These are phyloP conservation scores for Lordiphosa collinella DNA, from an alignment of 1,140 invertebrate genomes.

Conservation along the genomic window DNA sequence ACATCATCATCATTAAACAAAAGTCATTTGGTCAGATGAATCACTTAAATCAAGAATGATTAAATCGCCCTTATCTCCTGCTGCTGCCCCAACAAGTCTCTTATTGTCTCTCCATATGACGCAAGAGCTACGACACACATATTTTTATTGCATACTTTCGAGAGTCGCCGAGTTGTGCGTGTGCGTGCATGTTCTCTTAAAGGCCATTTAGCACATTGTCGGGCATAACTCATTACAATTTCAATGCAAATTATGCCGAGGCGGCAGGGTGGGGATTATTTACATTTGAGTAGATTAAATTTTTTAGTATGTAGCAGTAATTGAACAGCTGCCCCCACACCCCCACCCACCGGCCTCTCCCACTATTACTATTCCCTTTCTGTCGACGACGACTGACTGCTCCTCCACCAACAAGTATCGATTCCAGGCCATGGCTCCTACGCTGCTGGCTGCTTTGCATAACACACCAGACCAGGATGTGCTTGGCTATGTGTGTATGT, in stretches of 20 bases:
- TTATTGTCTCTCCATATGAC: slow-evolving; percentile 54
- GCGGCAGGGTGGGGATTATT: slow-evolving; percentile 26
- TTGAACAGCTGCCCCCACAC: slow-evolving; percentile 4
- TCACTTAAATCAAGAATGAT: slow-evolving; percentile 9
- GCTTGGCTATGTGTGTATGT: neutral
- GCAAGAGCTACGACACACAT: slow-evolving; percentile 46
- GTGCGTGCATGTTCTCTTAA: slow-evolving; percentile 20
- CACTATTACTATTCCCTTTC: neutral
- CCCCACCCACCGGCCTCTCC: neutral
- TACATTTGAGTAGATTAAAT: slow-evolving; percentile 72
- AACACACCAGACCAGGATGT: slow-evolving; percentile 41
- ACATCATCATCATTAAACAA: slow-evolving; percentile 2
- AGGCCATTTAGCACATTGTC: slow-evolving; percentile 50
- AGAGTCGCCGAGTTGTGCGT: slow-evolving; percentile 28
- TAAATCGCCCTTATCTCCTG: slow-evolving; percentile 8
- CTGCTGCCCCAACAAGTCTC: slow-evolving; percentile 62
- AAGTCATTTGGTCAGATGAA: slow-evolving; percentile 7
- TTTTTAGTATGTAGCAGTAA: slow-evolving; percentile 50
- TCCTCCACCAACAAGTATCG: slow-evolving; percentile 61
- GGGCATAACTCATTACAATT: slow-evolving; percentile 70
- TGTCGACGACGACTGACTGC: neutral
- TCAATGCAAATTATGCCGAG: slow-evolving; percentile 61
- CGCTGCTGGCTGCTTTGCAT: slow-evolving; percentile 64
- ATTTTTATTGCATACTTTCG: slow-evolving; percentile 74
- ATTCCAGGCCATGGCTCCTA: slow-evolving; percentile 50